Percentiles rank a stretch among this genome's conserved stretches.
Evolutionary conservation across 1,140 invertebrate genomes (phyloP).

Genomic region (Lasioglossum albipes): DNA sequence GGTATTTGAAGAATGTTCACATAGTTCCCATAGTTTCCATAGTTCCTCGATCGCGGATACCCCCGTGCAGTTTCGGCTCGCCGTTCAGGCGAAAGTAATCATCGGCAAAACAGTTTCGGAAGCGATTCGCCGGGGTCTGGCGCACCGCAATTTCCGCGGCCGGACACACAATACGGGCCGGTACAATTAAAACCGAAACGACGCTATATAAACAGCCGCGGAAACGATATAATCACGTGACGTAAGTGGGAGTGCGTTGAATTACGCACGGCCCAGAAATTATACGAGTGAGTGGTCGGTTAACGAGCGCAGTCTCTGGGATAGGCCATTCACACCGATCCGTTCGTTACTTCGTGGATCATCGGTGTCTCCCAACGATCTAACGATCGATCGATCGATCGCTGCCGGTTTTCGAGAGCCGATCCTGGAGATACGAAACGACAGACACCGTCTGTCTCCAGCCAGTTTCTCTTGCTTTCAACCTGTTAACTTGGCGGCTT

Average conservation of each 20-base stretch:
- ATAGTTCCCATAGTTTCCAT: too few species aligned
- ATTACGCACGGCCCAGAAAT: slow-evolving; percentile 63
- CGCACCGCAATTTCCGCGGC: slow-evolving; percentile 14
- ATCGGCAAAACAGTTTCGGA: slow-evolving; percentile 5
- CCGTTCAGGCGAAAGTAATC: neutral
- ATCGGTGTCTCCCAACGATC: neutral
- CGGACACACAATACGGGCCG: slow-evolving; percentile 14
- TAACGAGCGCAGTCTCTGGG: slow-evolving; percentile 38
- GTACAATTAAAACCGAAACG: slow-evolving; percentile 35
- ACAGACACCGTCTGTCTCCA: too few species aligned
- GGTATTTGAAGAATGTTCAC: too few species aligned
- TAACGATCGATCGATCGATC: neutral
- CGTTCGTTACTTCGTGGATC: neutral
- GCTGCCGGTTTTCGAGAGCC: neutral
- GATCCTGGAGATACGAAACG: neutral
- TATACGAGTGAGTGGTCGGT: slow-evolving; percentile 47
- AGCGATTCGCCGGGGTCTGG: slow-evolving; percentile 12
- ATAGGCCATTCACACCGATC: slow-evolving; percentile 49
- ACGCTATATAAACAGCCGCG: slow-evolving; percentile 20
- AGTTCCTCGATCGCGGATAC: neutral
- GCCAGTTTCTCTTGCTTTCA: too few species aligned
- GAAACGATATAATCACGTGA: slow-evolving; percentile 52
- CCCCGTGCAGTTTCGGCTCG: neutral
- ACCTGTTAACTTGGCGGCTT: too few species aligned
- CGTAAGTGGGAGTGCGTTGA: slow-evolving; percentile 59